Conservation (phyloP, 2,113 vertebrate species). For the Platycercus adscitus region DNA sequence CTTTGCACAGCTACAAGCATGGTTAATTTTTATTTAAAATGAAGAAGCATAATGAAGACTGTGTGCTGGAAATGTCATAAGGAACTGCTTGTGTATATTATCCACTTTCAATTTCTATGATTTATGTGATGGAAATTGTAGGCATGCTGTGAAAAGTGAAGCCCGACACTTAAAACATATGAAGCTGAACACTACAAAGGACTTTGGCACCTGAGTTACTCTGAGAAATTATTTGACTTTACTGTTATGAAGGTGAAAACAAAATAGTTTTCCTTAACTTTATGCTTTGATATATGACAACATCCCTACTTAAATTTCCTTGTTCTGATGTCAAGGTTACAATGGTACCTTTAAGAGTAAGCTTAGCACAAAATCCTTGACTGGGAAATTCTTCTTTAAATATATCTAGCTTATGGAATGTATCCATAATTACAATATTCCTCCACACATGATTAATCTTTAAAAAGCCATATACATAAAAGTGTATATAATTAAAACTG, state of each 20-base stretch:
- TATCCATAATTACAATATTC: neutral
- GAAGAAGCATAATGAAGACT: slow-evolving; percentile 47
- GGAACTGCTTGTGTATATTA: slow-evolving; percentile 37
- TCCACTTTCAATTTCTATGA: slow-evolving; percentile 28
- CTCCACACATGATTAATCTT: neutral
- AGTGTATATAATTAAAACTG: slow-evolving; percentile 5
- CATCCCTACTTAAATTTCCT: neutral
- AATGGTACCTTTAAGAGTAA: neutral
- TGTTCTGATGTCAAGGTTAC: neutral
- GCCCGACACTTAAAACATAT: neutral
- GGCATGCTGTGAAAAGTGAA: slow-evolving; percentile 13
- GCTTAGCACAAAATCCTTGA: neutral
- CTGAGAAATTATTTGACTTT: neutral
- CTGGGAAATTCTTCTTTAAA: neutral
- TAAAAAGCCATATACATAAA: neutral
- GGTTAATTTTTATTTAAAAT: slow-evolving; percentile 72
- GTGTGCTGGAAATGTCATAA: slow-evolving; percentile 59
- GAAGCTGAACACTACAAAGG: slow-evolving; percentile 6
- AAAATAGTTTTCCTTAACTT: slow-evolving; percentile 13
- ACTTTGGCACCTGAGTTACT: neutral
- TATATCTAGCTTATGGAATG: neutral
- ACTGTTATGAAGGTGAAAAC: neutral
- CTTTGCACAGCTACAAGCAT: slow-evolving; percentile 34
- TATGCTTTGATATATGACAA: neutral
- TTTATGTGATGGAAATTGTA: slow-evolving; percentile 24